Evolutionary conservation across 2,888 invertebrate species (phyloP).

Genomic region (Macrosiphum euphorbiae): DNA sequence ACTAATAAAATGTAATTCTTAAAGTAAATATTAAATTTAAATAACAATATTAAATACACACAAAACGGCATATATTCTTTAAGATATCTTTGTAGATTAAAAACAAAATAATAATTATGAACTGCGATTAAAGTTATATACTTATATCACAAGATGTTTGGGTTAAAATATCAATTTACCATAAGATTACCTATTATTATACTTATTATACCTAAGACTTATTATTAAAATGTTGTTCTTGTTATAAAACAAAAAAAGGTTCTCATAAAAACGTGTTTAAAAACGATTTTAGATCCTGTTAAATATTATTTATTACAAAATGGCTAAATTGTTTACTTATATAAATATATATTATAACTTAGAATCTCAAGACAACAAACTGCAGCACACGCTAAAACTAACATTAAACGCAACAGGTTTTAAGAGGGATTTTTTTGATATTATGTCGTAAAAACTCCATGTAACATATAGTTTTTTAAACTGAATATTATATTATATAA

Average conservation of each 20-base stretch:
- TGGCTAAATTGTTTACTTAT: slow-evolving; percentile 24
- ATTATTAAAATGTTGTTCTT: too few relatives aligned
- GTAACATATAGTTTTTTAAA: slow-evolving; percentile 8
- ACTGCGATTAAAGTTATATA: not conserved
- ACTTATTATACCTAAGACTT: not conserved
- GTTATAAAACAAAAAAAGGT: not conserved
- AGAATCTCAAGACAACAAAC: slow-evolving; percentile 36
- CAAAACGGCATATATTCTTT: not conserved
- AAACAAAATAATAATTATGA: not conserved
- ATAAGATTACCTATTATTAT: not conserved
- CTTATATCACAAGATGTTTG: not conserved
- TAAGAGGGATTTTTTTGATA: slow-evolving; percentile 34
- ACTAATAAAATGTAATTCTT: not conserved
- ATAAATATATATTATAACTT: slow-evolving; percentile 21
- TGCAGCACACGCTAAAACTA: slow-evolving; percentile 1
- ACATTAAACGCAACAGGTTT: slow-evolving; percentile 54
- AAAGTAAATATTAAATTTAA: not conserved
- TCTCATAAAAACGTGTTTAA: slow-evolving; percentile 41
- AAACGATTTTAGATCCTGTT: slow-evolving; percentile 35
- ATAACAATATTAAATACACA: not conserved
- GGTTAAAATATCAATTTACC: not conserved
- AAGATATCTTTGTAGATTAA: not conserved
- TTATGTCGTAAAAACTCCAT: slow-evolving; percentile 22
- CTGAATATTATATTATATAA: not conserved
- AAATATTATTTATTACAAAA: slow-evolving; percentile 52